These are phyloP conservation scores for Brachypodius melanocephalos DNA, from an alignment of 2,113 vertebrate species.

Conservation along the genomic window DNA sequence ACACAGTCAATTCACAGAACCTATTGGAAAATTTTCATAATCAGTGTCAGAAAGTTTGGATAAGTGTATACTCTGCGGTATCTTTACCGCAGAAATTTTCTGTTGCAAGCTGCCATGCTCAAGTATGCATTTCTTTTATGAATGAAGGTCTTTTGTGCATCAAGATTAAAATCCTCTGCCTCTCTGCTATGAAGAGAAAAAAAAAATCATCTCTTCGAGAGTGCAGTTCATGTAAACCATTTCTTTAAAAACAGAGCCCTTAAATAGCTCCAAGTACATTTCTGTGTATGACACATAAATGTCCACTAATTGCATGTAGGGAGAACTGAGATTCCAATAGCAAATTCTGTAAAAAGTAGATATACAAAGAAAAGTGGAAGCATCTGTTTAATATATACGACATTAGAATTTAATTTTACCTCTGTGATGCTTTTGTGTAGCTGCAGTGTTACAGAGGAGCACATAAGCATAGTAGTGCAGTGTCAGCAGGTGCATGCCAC, in stretches of 20 bases:
- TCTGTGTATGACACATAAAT: slow-evolving; percentile 78
- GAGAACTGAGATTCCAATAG: slow-evolving; percentile 78
- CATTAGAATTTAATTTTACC: slow-evolving; percentile 88
- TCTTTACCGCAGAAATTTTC: slow-evolving; percentile 56
- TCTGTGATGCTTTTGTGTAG: slow-evolving; percentile 86
- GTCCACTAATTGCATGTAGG: slow-evolving; percentile 83
- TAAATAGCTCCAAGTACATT: slow-evolving; percentile 73
- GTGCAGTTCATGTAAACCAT: slow-evolving; percentile 73
- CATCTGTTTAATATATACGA: slow-evolving; percentile 87
- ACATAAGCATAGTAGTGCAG: slow-evolving; percentile 86
- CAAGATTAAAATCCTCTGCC: slow-evolving; percentile 74
- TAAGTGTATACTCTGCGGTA: not conserved
- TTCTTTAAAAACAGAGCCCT: slow-evolving; percentile 76
- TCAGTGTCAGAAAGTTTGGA: not conserved
- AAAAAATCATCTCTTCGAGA: slow-evolving; percentile 67
- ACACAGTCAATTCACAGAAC: not conserved
- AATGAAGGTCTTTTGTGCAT: slow-evolving; percentile 75
- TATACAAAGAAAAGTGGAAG: slow-evolving; percentile 85
- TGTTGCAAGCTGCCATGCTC: slow-evolving; percentile 57
- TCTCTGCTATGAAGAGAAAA: slow-evolving; percentile 56
- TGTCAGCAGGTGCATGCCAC: slow-evolving; percentile 99
- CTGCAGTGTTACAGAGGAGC: slow-evolving; percentile 82
- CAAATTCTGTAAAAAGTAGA: slow-evolving; percentile 81
- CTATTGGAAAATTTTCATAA: not conserved
- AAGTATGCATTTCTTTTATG: slow-evolving; percentile 66